Conservation (phyloP, 1,140 invertebrate genomes). For the Magallana gigas region DNA sequence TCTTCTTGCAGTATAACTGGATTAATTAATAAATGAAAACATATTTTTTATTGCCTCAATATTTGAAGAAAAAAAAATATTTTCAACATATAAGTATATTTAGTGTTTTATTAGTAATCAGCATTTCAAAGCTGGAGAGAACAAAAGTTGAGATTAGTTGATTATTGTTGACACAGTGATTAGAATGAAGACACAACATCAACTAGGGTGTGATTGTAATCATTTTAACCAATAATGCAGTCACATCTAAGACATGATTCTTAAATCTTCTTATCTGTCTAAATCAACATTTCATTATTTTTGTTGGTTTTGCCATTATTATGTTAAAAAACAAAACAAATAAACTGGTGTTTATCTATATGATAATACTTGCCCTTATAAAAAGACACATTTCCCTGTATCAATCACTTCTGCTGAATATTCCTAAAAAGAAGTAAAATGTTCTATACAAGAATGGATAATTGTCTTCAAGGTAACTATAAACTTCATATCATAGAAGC, state of each 20-base stretch:
- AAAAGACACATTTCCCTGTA: not conserved
- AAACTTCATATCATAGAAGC: no score
- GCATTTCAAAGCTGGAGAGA: no score
- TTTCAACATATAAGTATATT: no score
- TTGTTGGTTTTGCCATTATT: not conserved
- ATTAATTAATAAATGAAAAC: not conserved
- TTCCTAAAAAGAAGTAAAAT: not conserved
- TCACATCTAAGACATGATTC: not conserved
- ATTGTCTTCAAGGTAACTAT: constrained; percentile 8
- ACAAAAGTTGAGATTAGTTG: not conserved
- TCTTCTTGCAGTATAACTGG: not conserved
- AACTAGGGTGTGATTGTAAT: not conserved
- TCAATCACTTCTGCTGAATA: not conserved
- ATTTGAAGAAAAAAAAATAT: no score
- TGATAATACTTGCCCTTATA: not conserved
- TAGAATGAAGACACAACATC: not conserved
- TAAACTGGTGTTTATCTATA: constrained; percentile 14
- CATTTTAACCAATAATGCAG: not conserved
- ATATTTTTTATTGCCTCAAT: no score
- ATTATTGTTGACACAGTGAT: not conserved
- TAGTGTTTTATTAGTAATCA: no score
- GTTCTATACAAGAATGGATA: not conserved
- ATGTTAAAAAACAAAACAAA: not conserved
- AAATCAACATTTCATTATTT: constrained; percentile 20
- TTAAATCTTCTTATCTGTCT: not conserved